Evolutionary conservation across 2,888 invertebrate species (phyloP), one percentile per base, ranked within the genome.

Genomic region (Hirudinaria manillensis): DNA sequence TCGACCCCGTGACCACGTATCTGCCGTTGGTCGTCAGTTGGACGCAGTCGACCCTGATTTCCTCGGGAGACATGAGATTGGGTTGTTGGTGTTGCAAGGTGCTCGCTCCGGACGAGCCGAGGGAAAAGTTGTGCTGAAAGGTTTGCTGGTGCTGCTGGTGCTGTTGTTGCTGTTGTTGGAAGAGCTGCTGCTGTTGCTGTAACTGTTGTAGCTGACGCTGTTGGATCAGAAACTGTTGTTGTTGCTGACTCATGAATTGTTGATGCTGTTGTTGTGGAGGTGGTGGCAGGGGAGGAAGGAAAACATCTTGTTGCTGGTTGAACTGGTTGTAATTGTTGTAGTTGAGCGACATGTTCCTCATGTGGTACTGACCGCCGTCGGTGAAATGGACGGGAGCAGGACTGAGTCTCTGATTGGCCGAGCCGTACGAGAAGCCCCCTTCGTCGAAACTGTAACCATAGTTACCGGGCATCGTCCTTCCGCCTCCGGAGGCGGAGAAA

Each of bases 1-100:
- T 82, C 32, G 85, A 85, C 3, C 85, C 85, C 3, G 85, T 85
- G 55, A 85, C 81, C 0, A 85, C 85, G 78, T 82, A 82, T 6
- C 81, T 77, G 27, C 84, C 83, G 76, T 84, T 83, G 29, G 78
- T 77, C 0, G 83, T 83, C 79, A 85, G 82, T 70, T 84, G 78
- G 72, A 83, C 83, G 74, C 84, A 84, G 78, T 85, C 85, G 0
- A 85, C 85, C 4, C 83, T 76, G 36, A 85, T 83, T 77, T 84
- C 84, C 76, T 84, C 84, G 0, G 83, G 81, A n/a, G 83, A 81
- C 76, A 80, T 77, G 27, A 77, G 72, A 45, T 77, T 77, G 4
- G 75, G 77, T 19, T 45, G 70, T 61, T 27, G 71, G 7, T 27
- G 72, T 16, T 56, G 73, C 21, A 27, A 13, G 16, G 53, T 24